Conservation (phyloP, 2,888 invertebrate genomes). For the Thumatha senex region DNA sequence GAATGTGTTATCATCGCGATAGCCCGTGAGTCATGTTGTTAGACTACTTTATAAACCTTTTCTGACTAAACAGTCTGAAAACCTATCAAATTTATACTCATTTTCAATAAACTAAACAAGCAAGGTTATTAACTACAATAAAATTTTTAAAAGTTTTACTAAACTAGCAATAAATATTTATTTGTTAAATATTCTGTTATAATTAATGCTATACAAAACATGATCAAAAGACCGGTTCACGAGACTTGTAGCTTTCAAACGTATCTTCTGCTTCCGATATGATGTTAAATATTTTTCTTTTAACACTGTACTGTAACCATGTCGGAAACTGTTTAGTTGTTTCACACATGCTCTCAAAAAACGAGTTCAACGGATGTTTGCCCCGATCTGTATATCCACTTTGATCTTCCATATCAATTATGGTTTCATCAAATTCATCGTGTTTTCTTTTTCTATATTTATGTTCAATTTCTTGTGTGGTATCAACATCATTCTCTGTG, state of each 20-base stretch:
- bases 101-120: too few relatives aligned
- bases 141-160: not conserved
- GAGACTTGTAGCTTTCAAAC: constrained; percentile 37
- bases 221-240: constrained; percentile 32
- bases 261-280: constrained; percentile 38
- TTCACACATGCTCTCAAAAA: constrained; percentile 41
- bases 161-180: constrained; percentile 12
- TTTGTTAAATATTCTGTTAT: not conserved
- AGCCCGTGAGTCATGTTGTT: not conserved
- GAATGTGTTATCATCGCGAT: not conserved
- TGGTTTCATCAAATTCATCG: constrained; percentile 35
- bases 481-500: constrained; percentile 18
- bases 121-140: too few relatives aligned
- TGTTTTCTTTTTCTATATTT: constrained; percentile 33
- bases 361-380: constrained; percentile 34
- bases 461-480: constrained; percentile 24
- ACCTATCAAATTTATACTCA: too few relatives aligned
- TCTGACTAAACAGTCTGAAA: too few relatives aligned
- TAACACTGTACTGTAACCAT: constrained; percentile 36
- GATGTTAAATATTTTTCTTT: constrained; percentile 38
- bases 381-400: constrained; percentile 16
- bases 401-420: constrained; percentile 37
- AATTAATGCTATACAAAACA: not conserved
- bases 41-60: too few relatives aligned
- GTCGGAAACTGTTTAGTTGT: constrained; percentile 37